Evolutionary conservation across 2,888 invertebrate species (phyloP).

Genomic region (Choreutis nemorana): DNA sequence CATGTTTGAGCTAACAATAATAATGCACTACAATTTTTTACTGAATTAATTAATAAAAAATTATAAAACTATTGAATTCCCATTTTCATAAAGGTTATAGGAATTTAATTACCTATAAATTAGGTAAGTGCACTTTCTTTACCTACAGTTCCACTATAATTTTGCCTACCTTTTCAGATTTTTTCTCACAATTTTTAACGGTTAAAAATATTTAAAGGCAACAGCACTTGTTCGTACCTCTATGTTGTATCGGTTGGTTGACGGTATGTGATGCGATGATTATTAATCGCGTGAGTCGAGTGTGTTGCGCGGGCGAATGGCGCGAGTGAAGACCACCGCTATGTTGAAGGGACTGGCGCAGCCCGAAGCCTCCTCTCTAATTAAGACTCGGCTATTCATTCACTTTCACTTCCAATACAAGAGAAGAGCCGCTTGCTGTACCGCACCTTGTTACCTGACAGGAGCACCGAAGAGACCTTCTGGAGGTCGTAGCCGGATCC

Average conservation of each 20-base stretch:
- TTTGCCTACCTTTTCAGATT: too few species aligned
- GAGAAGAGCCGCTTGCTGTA: conserved; percentile 47
- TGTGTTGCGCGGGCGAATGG: conserved; percentile 6
- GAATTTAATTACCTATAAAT: too few species aligned
- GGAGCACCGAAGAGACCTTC: conserved; percentile 44
- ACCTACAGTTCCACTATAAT: too few species aligned
- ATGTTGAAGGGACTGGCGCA: conserved; percentile 54
- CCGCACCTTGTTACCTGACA: conserved; percentile 33
- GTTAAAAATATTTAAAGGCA: conserved; percentile 11
- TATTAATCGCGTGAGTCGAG: conserved; percentile 16
- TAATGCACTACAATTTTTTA: too few species aligned
- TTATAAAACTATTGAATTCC: too few species aligned
- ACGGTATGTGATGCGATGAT: conserved; percentile 12
- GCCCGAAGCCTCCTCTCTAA: conserved; percentile 59
- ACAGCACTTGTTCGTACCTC: conserved; percentile 48
- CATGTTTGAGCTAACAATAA: conserved; percentile 14
- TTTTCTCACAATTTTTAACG: not conserved
- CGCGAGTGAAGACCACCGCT: conserved; percentile 46
- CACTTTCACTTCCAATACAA: conserved; percentile 64
- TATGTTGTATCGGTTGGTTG: conserved; percentile 14
- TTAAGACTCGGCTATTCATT: conserved; percentile 63
- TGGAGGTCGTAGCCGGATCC: conserved; percentile 57
- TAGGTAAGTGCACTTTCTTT: too few species aligned
- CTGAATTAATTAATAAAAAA: too few species aligned
- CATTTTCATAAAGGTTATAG: too few species aligned